phyloP scores from a whole-genome alignment of 2,888 invertebrate species.

The Piscicola geometra region DNA sequence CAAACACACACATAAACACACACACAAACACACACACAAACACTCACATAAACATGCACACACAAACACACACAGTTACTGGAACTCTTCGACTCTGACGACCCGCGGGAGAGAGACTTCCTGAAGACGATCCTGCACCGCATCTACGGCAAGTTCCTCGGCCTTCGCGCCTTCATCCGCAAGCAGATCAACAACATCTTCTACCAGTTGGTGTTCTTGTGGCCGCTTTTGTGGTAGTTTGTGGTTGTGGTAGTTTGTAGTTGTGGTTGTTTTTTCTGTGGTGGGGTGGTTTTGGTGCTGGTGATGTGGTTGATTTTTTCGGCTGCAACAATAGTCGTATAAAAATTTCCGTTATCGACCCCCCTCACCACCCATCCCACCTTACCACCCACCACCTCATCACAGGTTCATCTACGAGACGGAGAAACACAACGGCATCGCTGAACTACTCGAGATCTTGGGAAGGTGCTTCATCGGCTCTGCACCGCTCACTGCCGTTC shows the following conservation, averaged over 20 bases:
- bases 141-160: conserved; percentile 56
- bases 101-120: conserved; percentile 59
- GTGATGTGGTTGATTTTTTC: neutral
- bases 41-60: neutral
- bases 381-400: neutral
- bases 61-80: conserved; percentile 32
- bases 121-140: conserved; percentile 55
- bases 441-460: conserved; percentile 94
- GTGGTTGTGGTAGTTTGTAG: neutral
- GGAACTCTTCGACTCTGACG: conserved; percentile 41
- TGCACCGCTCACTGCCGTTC: neutral
- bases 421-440: conserved; percentile 98
- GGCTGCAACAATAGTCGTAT: neutral
- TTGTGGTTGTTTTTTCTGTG: neutral
- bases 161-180: conserved; percentile 59
- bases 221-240: no score
- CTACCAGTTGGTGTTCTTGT: conserved; percentile 63
- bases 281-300: no score
- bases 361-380: neutral
- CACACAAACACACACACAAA: neutral
- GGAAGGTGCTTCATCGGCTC: conserved; percentile 65
- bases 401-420: conserved; percentile 96
- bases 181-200: conserved; percentile 98
- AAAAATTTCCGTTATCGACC: no score
- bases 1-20: no score